Percentiles rank a stretch among this genome's conserved stretches.
Evolutionary conservation across 2,797 vertebrate genomes (phyloP).

Genomic region (Sciurus carolinensis): DNA sequence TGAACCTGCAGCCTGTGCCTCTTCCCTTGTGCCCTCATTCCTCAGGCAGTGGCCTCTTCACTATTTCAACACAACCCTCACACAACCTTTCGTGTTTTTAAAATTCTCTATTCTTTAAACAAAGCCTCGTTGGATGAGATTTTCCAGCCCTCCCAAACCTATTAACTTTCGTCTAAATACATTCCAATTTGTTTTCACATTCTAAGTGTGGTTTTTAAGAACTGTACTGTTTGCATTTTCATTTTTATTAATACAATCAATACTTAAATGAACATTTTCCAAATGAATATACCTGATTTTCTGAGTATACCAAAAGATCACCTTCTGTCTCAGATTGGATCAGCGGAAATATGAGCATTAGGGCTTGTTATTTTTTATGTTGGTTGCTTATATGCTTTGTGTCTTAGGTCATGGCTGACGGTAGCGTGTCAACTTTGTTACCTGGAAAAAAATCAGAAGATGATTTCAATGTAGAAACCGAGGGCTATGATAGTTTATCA

Average conservation of each 20-base stretch:
- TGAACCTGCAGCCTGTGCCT: neutral
- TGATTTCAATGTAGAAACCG: conserved; percentile 17
- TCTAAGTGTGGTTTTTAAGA: neutral
- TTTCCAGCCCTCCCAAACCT: neutral
- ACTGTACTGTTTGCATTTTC: neutral
- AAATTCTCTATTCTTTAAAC: neutral
- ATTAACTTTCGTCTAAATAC: neutral
- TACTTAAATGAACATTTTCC: neutral
- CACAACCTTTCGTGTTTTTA: neutral
- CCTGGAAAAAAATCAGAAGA: conserved; percentile 75
- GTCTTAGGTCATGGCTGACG: conserved; percentile 93
- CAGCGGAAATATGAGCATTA: neutral
- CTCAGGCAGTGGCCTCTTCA: neutral
- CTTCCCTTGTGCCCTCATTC: neutral
- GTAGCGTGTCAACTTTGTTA: conserved; percentile 88
- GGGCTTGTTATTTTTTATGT: conserved; percentile 19
- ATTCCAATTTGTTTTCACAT: neutral
- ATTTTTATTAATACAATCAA: neutral
- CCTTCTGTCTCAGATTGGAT: conserved; percentile 55
- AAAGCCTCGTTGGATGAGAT: neutral
- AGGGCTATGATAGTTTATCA: conserved; percentile 69
- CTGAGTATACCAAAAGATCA: neutral
- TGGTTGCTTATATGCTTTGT: conserved; percentile 33
- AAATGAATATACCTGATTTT: neutral
- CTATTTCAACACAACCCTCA: neutral